Evolutionary conservation across 2,888 invertebrate species (phyloP).

Genomic region (Caenorhabditis wallacei): DNA sequence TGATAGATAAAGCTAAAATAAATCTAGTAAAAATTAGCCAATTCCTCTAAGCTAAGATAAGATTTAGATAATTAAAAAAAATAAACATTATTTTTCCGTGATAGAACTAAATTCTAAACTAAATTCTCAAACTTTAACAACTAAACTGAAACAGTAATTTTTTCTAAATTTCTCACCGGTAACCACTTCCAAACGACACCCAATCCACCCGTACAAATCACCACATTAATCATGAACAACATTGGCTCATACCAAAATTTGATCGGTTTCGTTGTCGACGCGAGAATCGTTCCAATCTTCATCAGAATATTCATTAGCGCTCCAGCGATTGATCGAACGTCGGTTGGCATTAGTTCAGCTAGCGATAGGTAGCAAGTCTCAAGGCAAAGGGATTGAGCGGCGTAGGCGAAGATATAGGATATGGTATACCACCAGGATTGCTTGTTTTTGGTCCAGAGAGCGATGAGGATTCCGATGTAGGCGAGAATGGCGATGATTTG

Average conservation of each 20-base stretch:
- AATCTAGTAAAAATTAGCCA: no score
- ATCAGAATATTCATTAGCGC: conserved; percentile 48
- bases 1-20: no score
- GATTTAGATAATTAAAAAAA: no score
- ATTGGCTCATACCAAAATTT: conserved; percentile 55
- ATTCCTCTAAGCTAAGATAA: no score
- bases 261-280: conserved; percentile 54
- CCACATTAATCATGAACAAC: conserved; percentile 47
- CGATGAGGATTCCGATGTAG: conserved; percentile 32
- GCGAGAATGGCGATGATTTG: conserved; percentile 44
- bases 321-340: conserved; percentile 45
- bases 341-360: conserved; percentile 60
- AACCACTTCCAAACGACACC: conserved; percentile 40
- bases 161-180: conserved; percentile 15
- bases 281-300: conserved; percentile 53
- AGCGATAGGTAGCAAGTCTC: conserved; percentile 54
- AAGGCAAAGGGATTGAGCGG: conserved; percentile 44
- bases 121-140: no score
- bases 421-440: conserved; percentile 50
- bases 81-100: no score
- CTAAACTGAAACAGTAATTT: no score
- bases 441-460: conserved; percentile 48
- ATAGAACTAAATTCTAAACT: no score
- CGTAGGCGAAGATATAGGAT: conserved; percentile 49
- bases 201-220: conserved; percentile 30